Evolutionary conservation across 1,140 invertebrate species (phyloP), one percentile per base, ranked within the genome.

Genomic region (Pemphigus obesinymphae): DNA sequence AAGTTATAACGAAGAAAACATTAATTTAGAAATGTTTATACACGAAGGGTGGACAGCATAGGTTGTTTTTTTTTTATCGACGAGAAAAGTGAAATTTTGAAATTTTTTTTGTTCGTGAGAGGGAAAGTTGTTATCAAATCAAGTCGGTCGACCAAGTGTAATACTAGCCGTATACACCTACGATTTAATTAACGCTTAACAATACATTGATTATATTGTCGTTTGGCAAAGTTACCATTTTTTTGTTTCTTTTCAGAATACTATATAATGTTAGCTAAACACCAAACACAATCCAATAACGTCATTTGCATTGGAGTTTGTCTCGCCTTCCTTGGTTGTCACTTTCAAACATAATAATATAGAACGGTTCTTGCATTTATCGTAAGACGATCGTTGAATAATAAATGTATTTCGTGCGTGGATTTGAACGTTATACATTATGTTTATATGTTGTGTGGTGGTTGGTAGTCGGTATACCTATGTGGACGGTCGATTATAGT

Each of bases 301-400:
- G 10, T 70, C 45, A 70, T 70, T 70, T 34, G 13, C 15, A 6
- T 17, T 45, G 13, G 6, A 45, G 68, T 45, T 70, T 43, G 68
- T 45, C 17, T 45, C 11, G 31, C 66, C 40, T 70, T 70, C 40
- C 40, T 15, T 11, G 68, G 45, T 70, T 37, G 68, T 23, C 68
- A 70, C 68, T 70, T 70, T 70, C 68, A 43, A 70, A 70, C 40
- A 15, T 70, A 73, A 50, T 73, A 48, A 73, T 50, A 73, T 50
- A 48, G 43, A 50, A 73, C 70, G 31, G 43, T 31, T 70, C 29
- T 70, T 48, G 70, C 34, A 45, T 73, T 73, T 73, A 50, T 73
- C 70, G 29, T 26, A 73, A 43, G 70, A 73, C 45, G 26, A 73
- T 73, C 45, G 7, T 50, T 73, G 70, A 73, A 73, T 73, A 73